Evolutionary conservation across 2,113 vertebrate genomes (phyloP).

Genomic region (Oreochromis tanganicae): DNA sequence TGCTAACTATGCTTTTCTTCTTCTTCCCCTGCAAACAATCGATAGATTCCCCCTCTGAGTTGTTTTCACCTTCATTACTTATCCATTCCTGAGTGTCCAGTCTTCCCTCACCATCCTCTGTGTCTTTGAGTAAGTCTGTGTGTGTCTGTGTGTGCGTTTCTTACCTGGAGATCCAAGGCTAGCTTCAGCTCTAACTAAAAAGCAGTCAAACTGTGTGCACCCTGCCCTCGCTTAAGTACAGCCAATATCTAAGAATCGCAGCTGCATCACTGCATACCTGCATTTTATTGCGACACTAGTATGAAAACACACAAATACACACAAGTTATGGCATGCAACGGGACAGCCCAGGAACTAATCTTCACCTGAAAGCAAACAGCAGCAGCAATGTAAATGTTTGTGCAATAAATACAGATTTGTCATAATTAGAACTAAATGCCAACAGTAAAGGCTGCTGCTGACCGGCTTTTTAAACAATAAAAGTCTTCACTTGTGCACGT

Average conservation of each 20-base stretch:
- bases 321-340: slow-evolving; percentile 42
- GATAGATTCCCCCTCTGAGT: not conserved
- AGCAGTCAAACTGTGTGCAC: not conserved
- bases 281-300: slow-evolving; percentile 12
- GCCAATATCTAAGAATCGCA: not conserved
- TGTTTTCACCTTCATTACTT: not conserved
- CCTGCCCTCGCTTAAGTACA: not conserved
- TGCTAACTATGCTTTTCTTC: not conserved
- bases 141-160: not conserved
- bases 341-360: not conserved
- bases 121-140: not conserved
- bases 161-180: slow-evolving; percentile 27
- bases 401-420: not conserved
- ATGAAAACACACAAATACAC: not conserved
- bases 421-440: not conserved
- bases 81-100: not conserved
- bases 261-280: slow-evolving; percentile 27
- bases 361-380: not conserved
- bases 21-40: not conserved
- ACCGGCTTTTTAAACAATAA: not conserved
- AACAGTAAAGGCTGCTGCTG: not conserved
- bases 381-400: not conserved
- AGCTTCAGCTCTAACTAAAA: not conserved
- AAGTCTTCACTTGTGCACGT: not conserved
- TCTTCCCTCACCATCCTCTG: not conserved